These are phyloP conservation scores for Drosophila kanekoi DNA, from an alignment of 2,888 invertebrate species.

Conservation along the genomic window DNA sequence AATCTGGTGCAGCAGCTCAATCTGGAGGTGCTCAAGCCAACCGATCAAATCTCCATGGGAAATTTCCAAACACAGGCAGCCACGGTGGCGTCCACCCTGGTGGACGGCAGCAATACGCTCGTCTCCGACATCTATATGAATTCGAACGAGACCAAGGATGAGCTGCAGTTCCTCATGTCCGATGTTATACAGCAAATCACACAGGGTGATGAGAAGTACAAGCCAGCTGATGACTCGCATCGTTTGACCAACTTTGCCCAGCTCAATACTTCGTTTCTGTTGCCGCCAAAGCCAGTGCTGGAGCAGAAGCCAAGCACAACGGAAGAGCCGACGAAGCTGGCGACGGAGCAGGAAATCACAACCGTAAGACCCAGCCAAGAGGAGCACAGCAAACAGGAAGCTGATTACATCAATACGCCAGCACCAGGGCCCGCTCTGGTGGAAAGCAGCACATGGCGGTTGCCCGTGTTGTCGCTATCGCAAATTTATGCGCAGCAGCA, in stretches of 20 bases:
- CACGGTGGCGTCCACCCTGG: slow-evolving; percentile 84
- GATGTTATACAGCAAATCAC: slow-evolving; percentile 84
- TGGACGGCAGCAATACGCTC: slow-evolving; percentile 75
- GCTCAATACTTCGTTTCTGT: slow-evolving; percentile 78
- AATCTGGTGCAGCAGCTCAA: slow-evolving; percentile 77
- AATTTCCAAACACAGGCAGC: slow-evolving; percentile 84
- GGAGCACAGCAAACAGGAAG: slow-evolving; percentile 49
- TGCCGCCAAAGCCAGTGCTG: slow-evolving; percentile 48
- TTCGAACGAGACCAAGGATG: slow-evolving; percentile 81
- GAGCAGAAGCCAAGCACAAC: slow-evolving; percentile 12
- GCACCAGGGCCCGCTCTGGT: slow-evolving; percentile 1
- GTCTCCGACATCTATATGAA: slow-evolving; percentile 64
- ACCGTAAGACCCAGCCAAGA: slow-evolving; percentile 56
- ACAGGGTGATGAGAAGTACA: slow-evolving; percentile 43
- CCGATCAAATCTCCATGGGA: slow-evolving; percentile 81
- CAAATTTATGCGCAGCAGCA: slow-evolving; percentile 76
- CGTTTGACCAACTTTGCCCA: slow-evolving; percentile 82
- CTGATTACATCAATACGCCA: slow-evolving; percentile 33
- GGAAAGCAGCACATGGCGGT: slow-evolving; percentile 60
- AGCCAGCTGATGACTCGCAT: slow-evolving; percentile 52
- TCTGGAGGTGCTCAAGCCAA: slow-evolving; percentile 69
- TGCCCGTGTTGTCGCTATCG: slow-evolving; percentile 66
- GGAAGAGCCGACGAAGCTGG: slow-evolving; percentile 1
- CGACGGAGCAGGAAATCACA: slow-evolving; percentile 36
- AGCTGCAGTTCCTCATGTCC: slow-evolving; percentile 83